phyloP scores from a whole-genome alignment of 2,888 invertebrate species.

The Protonemura montana region DNA sequence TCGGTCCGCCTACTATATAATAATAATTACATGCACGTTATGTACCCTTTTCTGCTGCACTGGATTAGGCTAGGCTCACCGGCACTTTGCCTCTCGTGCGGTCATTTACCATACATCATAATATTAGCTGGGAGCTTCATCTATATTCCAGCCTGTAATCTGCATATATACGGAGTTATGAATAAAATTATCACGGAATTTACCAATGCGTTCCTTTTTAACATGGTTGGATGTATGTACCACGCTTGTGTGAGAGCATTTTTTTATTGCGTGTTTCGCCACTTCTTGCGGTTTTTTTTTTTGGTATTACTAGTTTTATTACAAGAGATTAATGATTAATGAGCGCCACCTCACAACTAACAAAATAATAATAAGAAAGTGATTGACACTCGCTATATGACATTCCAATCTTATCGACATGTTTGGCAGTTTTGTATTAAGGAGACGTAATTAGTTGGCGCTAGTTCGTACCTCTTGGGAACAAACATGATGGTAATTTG shows the following conservation, averaged over 20 bases:
- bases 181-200: slow-evolving; percentile 30
- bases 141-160: slow-evolving; percentile 4
- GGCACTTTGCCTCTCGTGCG: neutral
- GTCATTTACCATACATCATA: slow-evolving; percentile 2
- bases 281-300: neutral
- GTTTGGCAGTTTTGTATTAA: neutral
- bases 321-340: neutral
- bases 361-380: too few species aligned
- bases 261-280: neutral
- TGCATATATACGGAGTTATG: slow-evolving; percentile 1
- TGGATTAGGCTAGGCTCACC: neutral
- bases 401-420: neutral
- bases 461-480: neutral
- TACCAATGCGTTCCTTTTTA: neutral
- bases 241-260: neutral
- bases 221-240: neutral
- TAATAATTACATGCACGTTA: slow-evolving; percentile 20
- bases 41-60: neutral
- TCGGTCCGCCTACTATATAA: slow-evolving; percentile 8
- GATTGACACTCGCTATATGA: neutral
- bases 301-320: neutral
- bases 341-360: neutral
- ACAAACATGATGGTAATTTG: neutral
- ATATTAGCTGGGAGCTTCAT: neutral
- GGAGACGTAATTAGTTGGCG: neutral